These are phyloP conservation scores for Collichthys lucidus DNA, from an alignment of 2,113 vertebrate species.

Conservation along the genomic window DNA sequence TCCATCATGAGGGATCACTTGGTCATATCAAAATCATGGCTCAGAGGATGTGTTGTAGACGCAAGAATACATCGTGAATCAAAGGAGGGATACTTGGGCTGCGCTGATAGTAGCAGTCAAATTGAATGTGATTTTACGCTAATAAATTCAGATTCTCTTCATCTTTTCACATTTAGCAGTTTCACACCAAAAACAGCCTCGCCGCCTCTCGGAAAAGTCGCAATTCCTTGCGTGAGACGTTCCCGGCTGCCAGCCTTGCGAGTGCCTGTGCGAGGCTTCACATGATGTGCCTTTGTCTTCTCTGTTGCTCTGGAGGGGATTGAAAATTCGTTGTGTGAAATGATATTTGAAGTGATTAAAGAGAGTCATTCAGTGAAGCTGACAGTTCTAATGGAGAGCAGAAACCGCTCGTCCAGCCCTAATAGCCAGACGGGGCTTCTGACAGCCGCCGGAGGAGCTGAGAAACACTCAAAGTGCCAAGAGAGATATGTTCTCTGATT, in stretches of 20 bases:
- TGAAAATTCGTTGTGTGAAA: constrained; percentile 75
- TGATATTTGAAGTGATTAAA: constrained; percentile 81
- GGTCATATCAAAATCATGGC: constrained; percentile 55
- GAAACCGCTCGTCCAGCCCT: constrained; percentile 57
- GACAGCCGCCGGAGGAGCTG: constrained; percentile 56
- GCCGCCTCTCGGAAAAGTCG: constrained; percentile 26
- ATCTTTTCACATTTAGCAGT: constrained; percentile 46
- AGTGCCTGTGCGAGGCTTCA: constrained; percentile 19
- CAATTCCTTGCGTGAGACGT: constrained; percentile 18
- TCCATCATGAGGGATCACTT: constrained; percentile 43
- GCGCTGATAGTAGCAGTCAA: constrained; percentile 25
- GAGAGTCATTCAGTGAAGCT: constrained; percentile 66
- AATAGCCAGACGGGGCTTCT: constrained; percentile 48
- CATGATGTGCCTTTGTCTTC: constrained; percentile 63
- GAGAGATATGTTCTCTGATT: constrained; percentile 16
- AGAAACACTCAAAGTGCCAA: constrained; percentile 32
- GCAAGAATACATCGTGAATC: constrained; percentile 40
- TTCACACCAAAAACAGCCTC: constrained; percentile 26
- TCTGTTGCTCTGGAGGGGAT: constrained; percentile 55
- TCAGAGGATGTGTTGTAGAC: constrained; percentile 38
- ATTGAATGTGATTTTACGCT: constrained; percentile 43
- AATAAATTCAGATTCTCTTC: constrained; percentile 47
- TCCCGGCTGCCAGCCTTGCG: constrained; percentile 40
- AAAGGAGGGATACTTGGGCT: constrained; percentile 28
- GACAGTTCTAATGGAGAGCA: constrained; percentile 78